Evolutionary conservation across 2,888 invertebrate species (phyloP).

Genomic region (Plusia festucae): DNA sequence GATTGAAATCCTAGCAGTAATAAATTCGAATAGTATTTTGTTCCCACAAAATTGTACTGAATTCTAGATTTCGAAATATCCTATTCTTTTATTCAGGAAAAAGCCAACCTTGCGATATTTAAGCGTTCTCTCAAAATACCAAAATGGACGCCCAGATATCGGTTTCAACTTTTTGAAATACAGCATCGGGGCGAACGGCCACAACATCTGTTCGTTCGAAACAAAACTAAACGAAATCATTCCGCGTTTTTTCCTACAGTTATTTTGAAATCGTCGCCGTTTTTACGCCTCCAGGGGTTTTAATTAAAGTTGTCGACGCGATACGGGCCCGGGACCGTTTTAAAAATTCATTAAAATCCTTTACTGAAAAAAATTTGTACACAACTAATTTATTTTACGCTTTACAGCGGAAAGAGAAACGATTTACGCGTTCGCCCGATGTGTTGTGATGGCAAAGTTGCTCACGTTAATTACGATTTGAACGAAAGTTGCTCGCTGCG

Average conservation of each 20-base stretch:
- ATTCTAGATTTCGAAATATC: not conserved
- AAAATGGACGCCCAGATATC: slow-evolving; percentile 8
- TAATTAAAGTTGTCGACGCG: slow-evolving; percentile 80
- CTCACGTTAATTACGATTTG: slow-evolving; percentile 35
- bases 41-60: too few species aligned
- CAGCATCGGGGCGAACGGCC: slow-evolving; percentile 18
- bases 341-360: slow-evolving; percentile 80
- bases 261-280: slow-evolving; percentile 76
- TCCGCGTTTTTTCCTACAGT: slow-evolving; percentile 66
- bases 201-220: slow-evolving; percentile 63
- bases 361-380: slow-evolving; percentile 67
- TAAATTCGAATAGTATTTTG: too few species aligned
- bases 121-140: not conserved
- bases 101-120: not conserved
- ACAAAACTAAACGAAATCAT: slow-evolving; percentile 70
- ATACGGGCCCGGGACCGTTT: slow-evolving; percentile 70
- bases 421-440: slow-evolving; percentile 44
- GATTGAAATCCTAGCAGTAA: too few species aligned
- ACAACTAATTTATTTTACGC: slow-evolving; percentile 67
- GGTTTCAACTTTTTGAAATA: slow-evolving; percentile 33
- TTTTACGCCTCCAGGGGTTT: slow-evolving; percentile 76
- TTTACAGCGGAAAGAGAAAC: slow-evolving; percentile 51
- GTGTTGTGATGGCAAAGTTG: slow-evolving; percentile 39
- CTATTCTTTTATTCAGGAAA: not conserved
- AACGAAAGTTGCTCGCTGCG: not conserved